Evolutionary conservation across 1,140 invertebrate genomes (phyloP).

Genomic region (Berghia stephanieae): DNA sequence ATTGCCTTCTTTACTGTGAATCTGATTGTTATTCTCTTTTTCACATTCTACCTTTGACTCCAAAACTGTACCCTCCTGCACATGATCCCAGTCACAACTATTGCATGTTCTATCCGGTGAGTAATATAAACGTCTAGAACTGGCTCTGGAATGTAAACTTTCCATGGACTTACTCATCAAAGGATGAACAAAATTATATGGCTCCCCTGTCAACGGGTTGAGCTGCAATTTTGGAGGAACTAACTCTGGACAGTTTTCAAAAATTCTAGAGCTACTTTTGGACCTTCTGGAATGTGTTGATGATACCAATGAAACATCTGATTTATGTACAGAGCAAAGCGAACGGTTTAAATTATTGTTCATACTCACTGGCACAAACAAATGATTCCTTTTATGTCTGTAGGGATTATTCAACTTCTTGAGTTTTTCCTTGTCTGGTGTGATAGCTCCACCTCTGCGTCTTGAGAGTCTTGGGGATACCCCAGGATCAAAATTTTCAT

Average conservation of each 20-base stretch:
- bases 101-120: too few species aligned
- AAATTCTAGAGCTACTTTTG: neutral
- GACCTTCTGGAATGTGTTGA: neutral
- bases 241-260: neutral
- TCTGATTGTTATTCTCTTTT: too few species aligned
- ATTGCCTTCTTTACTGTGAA: too few species aligned
- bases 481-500: too few species aligned
- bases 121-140: too few species aligned
- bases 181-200: conserved; percentile 2
- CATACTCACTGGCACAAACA: too few species aligned
- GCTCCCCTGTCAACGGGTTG: neutral
- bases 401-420: neutral
- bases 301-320: neutral
- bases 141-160: neutral
- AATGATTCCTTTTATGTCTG: too few species aligned
- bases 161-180: neutral
- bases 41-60: too few species aligned
- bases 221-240: neutral
- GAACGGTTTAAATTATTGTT: too few species aligned
- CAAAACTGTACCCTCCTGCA: too few species aligned
- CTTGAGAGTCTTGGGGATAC: neutral
- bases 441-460: neutral
- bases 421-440: neutral
- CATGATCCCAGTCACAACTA: too few species aligned
- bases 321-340: too few species aligned